These are phyloP conservation scores for Kryphioiulus occultus DNA, from an alignment of 2,888 invertebrate genomes.

Conservation along the genomic window DNA sequence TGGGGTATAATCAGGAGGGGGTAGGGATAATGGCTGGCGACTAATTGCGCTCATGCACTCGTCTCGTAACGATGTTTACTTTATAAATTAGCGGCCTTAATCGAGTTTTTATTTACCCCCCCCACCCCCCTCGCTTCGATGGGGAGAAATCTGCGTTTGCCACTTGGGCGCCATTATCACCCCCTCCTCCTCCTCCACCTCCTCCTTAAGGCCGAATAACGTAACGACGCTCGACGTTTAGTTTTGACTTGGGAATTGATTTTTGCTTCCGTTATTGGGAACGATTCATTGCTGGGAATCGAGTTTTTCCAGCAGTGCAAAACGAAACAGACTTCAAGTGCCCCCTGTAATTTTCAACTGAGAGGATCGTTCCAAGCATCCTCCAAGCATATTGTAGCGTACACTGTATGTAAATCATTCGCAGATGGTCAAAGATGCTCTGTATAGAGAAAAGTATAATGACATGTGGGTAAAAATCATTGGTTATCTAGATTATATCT, in stretches of 20 bases:
- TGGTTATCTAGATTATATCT: no score
- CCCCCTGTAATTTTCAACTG: no score
- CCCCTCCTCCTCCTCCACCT: background rate
- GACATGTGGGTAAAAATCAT: no score
- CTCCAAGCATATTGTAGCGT: no score
- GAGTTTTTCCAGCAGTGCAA: background rate
- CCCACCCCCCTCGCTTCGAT: background rate
- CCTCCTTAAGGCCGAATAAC: background rate
- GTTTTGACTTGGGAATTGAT: background rate
- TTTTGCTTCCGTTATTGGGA: background rate
- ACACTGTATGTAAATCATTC: no score
- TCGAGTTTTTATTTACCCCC: conserved; percentile 35
- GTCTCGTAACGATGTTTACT: conserved; percentile 25
- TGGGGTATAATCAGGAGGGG: background rate
- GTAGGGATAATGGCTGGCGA: background rate
- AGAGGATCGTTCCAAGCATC: no score
- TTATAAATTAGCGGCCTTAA: conserved; percentile 31
- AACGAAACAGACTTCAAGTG: no score
- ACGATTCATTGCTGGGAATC: background rate
- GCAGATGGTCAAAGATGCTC: no score
- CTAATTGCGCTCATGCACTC: background rate
- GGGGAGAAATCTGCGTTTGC: background rate
- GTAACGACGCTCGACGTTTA: background rate
- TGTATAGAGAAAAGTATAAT: no score
- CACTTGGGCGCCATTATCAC: background rate